Percentiles rank a stretch among this genome's conserved stretches.
Evolutionary conservation across 2,797 vertebrate genomes (phyloP).

Genomic region (Dryobates pubescens): DNA sequence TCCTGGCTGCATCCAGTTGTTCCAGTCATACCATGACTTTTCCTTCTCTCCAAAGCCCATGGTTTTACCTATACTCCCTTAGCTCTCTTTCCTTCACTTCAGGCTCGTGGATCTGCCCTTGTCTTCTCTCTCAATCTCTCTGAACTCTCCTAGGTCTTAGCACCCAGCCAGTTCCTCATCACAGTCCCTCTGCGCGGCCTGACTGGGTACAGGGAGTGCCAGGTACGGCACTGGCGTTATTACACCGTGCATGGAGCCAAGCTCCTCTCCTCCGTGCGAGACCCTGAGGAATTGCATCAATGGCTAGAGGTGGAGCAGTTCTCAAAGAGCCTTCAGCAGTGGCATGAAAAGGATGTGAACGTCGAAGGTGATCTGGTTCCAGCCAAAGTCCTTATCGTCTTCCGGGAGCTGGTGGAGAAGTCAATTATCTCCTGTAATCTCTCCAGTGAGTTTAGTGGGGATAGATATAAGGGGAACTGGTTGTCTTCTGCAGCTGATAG

Average conservation of each 20-base stretch:
- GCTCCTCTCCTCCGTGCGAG: conserved; percentile 80
- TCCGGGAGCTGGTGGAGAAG: conserved; percentile 82
- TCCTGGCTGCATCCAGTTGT: neutral
- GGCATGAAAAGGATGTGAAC: conserved; percentile 80
- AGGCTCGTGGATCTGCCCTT: neutral
- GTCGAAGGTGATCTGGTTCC: conserved; percentile 86
- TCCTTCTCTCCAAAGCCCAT: neutral
- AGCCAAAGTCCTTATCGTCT: conserved; percentile 80
- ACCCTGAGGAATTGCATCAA: conserved; percentile 84
- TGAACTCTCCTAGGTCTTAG: conserved; percentile 74
- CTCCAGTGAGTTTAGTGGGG: conserved; percentile 74
- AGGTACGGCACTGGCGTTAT: conserved; percentile 78
- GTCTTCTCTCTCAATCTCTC: conserved; percentile 9
- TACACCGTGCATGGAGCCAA: conserved; percentile 80
- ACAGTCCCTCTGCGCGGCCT: conserved; percentile 81
- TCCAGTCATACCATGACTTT: neutral
- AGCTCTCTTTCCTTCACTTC: neutral
- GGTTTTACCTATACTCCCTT: neutral
- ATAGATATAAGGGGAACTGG: neutral
- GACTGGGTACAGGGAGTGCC: conserved; percentile 78
- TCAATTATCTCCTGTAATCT: conserved; percentile 79
- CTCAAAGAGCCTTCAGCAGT: conserved; percentile 80
- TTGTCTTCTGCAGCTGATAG: neutral
- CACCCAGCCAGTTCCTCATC: conserved; percentile 80
- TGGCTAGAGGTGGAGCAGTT: conserved; percentile 87